Evolutionary conservation across 1,140 invertebrate species (phyloP).

Genomic region (Euwallacea fornicatus): DNA sequence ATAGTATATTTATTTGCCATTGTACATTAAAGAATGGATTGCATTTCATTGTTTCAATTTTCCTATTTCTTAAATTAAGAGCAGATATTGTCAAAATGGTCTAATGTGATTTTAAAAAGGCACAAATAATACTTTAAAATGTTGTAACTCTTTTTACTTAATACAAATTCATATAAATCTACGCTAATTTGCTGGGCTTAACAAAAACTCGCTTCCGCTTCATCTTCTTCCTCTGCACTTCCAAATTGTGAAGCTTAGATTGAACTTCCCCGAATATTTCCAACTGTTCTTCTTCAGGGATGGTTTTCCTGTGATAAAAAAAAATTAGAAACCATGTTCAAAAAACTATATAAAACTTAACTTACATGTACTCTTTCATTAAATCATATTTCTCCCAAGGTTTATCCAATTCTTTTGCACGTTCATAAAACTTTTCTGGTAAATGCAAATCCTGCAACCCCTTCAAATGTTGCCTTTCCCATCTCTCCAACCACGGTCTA

Average conservation of each 20-base stretch:
- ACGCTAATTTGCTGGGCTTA: slow-evolving; percentile 64
- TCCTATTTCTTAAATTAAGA: neutral
- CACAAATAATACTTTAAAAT: no score
- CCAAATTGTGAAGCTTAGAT: slow-evolving; percentile 70
- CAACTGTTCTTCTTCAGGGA: slow-evolving; percentile 84
- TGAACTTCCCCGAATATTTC: slow-evolving; percentile 84
- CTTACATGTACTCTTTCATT: slow-evolving; percentile 88
- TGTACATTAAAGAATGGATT: slow-evolving; percentile 35
- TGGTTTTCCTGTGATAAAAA: slow-evolving; percentile 64
- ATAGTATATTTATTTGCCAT: slow-evolving; percentile 44
- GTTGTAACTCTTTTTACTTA: neutral
- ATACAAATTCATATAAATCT: slow-evolving; percentile 39
- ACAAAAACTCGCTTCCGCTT: slow-evolving; percentile 68
- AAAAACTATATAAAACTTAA: neutral
- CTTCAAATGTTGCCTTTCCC: slow-evolving; percentile 79
- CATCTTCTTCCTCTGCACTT: slow-evolving; percentile 65
- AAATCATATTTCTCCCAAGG: slow-evolving; percentile 92
- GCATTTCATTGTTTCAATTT: neutral
- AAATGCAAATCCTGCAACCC: slow-evolving; percentile 71
- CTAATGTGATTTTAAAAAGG: neutral
- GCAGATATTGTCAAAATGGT: neutral
- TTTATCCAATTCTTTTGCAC: slow-evolving; percentile 61
- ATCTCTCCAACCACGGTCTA: slow-evolving; percentile 81
- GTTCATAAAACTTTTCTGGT: slow-evolving; percentile 62
- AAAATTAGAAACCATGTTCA: slow-evolving; percentile 6